Base-by-base conservation (phyloP, 2,113 vertebrate genomes). In the Strigops habroptila region DNA sequence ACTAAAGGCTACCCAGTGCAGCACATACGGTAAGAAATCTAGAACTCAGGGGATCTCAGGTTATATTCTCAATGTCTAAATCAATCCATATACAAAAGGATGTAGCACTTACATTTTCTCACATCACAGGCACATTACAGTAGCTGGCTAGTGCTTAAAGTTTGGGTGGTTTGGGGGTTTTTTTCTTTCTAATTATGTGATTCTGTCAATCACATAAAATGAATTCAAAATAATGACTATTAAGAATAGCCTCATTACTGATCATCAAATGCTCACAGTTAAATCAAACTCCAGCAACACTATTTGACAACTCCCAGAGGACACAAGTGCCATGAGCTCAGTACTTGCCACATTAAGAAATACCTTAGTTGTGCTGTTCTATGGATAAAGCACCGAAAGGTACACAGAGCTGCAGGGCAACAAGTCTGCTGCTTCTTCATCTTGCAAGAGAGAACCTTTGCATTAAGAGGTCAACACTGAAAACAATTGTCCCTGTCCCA, bases 141-240 rank as follows among this genome's bases (percentile, higher is more conserved):
- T 44, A 94, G 59, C n/a, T 57, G 25, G 19, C 8, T 49, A 65
- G 18, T 57, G 37, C 31, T 80, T 67, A 12, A 70, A 79, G 70
- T 59, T 55, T 44, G 27, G 13, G 27, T 35, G 22, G n/a, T 59
- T 59, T 59, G 10, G 13, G 13, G 2, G 2, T 12, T 2, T 30
- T 55, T 9, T 31, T 74, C 41, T 44, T 86, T 55, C 62, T 93
- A 90, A 93, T 90, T 84, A 91, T 21, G n/a, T 71, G 77, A 76
- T 63, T 86, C 81, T 81, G 86, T 87, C 91, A 84, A 82, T 87
- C 91, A 89, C 21, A 5, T n/a, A 82, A 88, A 95, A 94, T 4
- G 59, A 31, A 63, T 59, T 83, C 60, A 67, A 94, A 95, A 95
- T 92, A 93, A 95, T 55, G 92, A 75, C 63, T 48, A 64, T 41